phyloP scores from a whole-genome alignment of 2,888 invertebrate genomes.

The Theodoxus fluviatilis region DNA sequence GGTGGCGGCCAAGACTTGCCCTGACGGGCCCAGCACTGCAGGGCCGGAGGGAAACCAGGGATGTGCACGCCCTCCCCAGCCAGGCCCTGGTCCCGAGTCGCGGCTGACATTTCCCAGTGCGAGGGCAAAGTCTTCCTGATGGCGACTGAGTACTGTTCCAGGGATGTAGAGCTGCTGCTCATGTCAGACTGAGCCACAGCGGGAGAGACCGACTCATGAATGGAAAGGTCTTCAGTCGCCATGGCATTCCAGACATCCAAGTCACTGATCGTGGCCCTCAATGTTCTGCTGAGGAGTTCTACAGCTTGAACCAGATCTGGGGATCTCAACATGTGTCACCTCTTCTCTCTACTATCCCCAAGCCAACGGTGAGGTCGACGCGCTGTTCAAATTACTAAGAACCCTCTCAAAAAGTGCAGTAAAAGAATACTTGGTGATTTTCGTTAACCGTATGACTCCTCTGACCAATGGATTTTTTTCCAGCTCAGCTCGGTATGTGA shows the following conservation, averaged over 20 bases:
- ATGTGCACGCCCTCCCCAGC: too few species aligned
- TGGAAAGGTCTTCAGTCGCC: conserved; percentile 9
- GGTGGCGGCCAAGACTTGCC: too few species aligned
- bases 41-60: too few species aligned
- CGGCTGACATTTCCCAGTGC: conserved; percentile 5
- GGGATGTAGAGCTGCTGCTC: not conserved
- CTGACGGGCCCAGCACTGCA: too few species aligned
- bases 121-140: conserved; percentile 7
- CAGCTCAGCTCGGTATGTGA: conserved; percentile 8
- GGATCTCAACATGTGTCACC: conserved; percentile 9
- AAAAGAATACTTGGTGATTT: not conserved
- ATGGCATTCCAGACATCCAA: conserved; percentile 7
- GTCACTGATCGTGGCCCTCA: not conserved
- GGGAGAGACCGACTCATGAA: not conserved
- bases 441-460: not conserved
- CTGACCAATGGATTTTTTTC: conserved; percentile 11
- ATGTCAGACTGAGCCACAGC: not conserved
- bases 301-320: not conserved
- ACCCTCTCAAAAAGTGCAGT: not conserved
- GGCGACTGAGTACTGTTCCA: conserved; percentile 9
- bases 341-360: conserved; percentile 4
- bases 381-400: conserved; percentile 8
- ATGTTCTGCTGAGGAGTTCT: not conserved
- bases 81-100: too few species aligned
- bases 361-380: conserved; percentile 7